Conservation (phyloP, 2,888 invertebrate genomes). For the Rotaria macrura region DNA sequence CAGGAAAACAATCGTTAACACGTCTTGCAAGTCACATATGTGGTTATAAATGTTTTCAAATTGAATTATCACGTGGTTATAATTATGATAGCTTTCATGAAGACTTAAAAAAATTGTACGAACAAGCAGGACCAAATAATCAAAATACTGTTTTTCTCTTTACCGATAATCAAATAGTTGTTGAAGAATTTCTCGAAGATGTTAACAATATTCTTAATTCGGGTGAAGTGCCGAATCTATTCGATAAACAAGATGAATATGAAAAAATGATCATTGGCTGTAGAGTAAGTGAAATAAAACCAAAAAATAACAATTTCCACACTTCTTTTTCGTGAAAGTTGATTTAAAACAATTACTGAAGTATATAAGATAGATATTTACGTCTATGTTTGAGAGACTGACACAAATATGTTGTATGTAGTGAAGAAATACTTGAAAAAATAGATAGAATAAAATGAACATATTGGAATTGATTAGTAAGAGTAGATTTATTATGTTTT, state of each 20-base stretch:
- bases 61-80: conserved; percentile 72
- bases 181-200: conserved; percentile 79
- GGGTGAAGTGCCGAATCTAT: conserved; percentile 81
- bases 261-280: conserved; percentile 70
- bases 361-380: too few species aligned
- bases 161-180: conserved; percentile 73
- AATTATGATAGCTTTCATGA: conserved; percentile 73
- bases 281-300: conserved; percentile 45
- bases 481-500: too few species aligned
- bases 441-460: too few species aligned
- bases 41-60: conserved; percentile 66
- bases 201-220: conserved; percentile 82
- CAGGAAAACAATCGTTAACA: conserved; percentile 51
- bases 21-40: conserved; percentile 49
- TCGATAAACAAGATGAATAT: conserved; percentile 62
- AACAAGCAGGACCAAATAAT: conserved; percentile 64
- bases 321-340: too few species aligned
- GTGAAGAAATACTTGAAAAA: too few species aligned
- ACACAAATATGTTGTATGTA: too few species aligned
- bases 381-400: too few species aligned
- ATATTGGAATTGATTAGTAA: too few species aligned
- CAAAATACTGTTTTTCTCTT: conserved; percentile 72
- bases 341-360: too few species aligned
- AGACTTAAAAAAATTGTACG: conserved; percentile 68
- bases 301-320: too few species aligned